Base-by-base conservation (phyloP, 2,888 invertebrate species). In the Ophion ellenae region DNA sequence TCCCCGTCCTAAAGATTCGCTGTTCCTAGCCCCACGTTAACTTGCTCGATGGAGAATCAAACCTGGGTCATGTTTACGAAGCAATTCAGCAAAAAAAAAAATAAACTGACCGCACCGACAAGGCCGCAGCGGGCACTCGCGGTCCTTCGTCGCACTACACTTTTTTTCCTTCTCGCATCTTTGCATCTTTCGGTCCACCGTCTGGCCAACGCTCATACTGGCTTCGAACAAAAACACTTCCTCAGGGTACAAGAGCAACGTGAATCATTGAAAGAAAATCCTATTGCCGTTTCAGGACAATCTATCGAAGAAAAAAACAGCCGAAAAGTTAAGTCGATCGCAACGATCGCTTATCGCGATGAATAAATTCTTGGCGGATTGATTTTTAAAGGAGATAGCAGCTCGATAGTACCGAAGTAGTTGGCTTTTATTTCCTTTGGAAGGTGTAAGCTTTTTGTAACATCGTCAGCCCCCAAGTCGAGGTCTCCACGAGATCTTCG, bases 201-300 rank as follows among this genome's bases (percentile, higher is more conserved):
- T 81, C 61, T 77, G 73, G 47, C 61, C 73, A 77, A 77, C 36
- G 73, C 66, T 67, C 36, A 45, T 11, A 10, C 17, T 77, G 66
- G 71, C 77, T 77, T 66, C 11, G 74, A 81, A 74, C 63, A 75
- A 78, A 85, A 81, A 76, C 20, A 66, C 32, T 77, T 53, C 24
- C 67, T 76, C 70, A 40, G 67, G 59, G 40, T 47, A 17, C 47
- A 47, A 80, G 47, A 64, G 64, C 28, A 53, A 11, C 20, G 24
- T 10, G 20, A 64, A 69, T 71, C 40, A 17, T 28, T 47, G 10
- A 24, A 67, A 11, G 17, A 73, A 78, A 71, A 24, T 28, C 17
- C 14, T 10, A 47, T 47, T 14, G 47, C 14, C 14, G 47, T 47
- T 47, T 47, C 47, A 4, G 47, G 47, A 47, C 47, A 47, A 47